Base-by-base conservation (phyloP, 2,797 vertebrate species). In the Hydrolagus colliei region DNA sequence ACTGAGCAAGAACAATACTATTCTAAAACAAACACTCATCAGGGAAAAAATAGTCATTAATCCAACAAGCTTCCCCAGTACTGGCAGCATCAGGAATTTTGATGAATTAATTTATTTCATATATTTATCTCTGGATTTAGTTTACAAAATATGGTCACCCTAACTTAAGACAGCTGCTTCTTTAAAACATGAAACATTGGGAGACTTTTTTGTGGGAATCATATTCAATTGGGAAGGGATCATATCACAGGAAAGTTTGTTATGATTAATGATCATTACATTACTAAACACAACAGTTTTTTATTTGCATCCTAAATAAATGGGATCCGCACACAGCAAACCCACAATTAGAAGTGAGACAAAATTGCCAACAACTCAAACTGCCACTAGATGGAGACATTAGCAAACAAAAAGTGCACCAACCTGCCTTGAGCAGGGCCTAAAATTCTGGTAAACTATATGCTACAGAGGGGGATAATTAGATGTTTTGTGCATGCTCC, bases 261-360 rank as follows among this genome's bases (percentile, higher is more conserved):
- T 82, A 67, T 82, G 16, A 27, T 65, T 41, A 71, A 84, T 71
- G 65, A 84, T 18, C 32, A 68, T 84, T 84, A 32, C 67, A 63
- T 71, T 84, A 0, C 65, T 71, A 32, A 82, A 32, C 18, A 63
- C 79, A 18, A 84, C 71, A 84, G 79, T 2, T 9, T 14, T 14
- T 71, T 32, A 68, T 71, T 84, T 12, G 27, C 41, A 18, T 63
- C 14, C 27, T 35, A 84, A 84, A 68, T 71, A 68, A 82, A 82
- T 82, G 63, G 78, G 27, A 67, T 35, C 71, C 27, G 27, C 27
- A 68, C 41, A 20, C 32, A 68, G 32, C 79, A 84, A 84, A 20
- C 41, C 27, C 79, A 84, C 22, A 67, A 65, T 80, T 67, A 13
- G 62, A 67, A 84, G 27, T 71, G 32, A 5, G 20, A 52, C 32